Conservation (phyloP, 2,797 vertebrate genomes). For the Argyrosomus regius region DNA sequence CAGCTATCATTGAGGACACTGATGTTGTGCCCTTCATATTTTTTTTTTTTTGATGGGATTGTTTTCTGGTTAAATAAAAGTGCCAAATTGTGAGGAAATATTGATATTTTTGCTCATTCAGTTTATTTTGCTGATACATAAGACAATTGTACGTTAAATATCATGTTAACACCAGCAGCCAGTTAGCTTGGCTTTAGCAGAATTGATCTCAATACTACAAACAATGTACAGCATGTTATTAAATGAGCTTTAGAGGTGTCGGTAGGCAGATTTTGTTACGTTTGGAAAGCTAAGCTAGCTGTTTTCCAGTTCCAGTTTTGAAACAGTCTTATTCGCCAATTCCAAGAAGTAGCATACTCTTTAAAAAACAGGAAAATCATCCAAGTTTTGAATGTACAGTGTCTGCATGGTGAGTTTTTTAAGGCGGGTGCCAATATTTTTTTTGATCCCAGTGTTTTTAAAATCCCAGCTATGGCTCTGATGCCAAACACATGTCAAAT, state of each 20-base stretch:
- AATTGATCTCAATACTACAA: neutral
- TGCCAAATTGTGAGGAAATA: neutral
- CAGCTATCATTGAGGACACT: neutral
- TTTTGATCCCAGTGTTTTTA: neutral
- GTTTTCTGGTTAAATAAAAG: neutral
- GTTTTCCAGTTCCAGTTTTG: neutral
- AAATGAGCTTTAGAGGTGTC: neutral
- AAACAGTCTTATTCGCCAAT: neutral
- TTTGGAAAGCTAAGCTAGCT: neutral
- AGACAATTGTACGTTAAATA: neutral
- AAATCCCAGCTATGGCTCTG: neutral
- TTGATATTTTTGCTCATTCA: neutral
- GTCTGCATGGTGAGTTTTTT: neutral
- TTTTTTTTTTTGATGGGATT: neutral
- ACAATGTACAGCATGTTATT: neutral
- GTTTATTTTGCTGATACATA: too few species aligned
- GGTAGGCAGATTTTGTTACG: neutral
- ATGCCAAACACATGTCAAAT: conserved; percentile 17
- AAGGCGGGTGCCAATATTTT: neutral
- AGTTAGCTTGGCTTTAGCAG: neutral
- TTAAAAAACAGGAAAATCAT: neutral
- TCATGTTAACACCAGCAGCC: neutral
- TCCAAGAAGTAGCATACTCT: neutral
- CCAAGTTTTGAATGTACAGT: neutral
- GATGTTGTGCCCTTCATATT: neutral